Evolutionary conservation across 2,113 vertebrate genomes (phyloP), one percentile per base, ranked within the genome.

Genomic region (Coreoperca whiteheadi): DNA sequence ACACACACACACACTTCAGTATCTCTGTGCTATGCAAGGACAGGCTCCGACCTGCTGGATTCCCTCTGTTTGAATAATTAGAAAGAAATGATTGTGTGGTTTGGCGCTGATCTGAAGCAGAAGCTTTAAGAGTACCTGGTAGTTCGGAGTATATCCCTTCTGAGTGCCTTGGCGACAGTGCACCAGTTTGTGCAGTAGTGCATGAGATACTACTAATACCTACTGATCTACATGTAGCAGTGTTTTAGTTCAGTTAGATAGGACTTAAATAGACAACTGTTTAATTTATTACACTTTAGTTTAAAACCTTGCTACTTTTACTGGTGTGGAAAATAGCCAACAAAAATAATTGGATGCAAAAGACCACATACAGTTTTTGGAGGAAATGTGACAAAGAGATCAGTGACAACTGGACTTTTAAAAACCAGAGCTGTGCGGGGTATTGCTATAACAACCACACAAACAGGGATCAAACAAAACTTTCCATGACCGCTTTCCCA

Each of bases 11-110:
- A n/a, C n/a, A 51, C 76, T 56, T 73, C 59, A 77, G 63, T 53
- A 59, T 70, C 75, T 79, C 59, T 67, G 54, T 81, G 79, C 67
- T 77, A 51, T 72, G 66, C 76, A 39, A 74, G 71, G 74, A 90
- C 85, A 6, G 9, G 87, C 37, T 72, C 77, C 48, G 68, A 88
- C 87, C 77, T 75, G 84, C 54, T 18, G 30, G 61, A 66, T 63
- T 51, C 8, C 21, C 48, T 81, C 28, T 1, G 46, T 15, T 83
- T 59, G 59, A 87, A 81, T 73, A 73, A 76, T 39, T 48, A 50
- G 41, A 68, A 25, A 30, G 16, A 72, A 12, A 81, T 21, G 28
- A 60, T 79, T 60, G 14, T 43, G n/a, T 56, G 67, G 59, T 56
- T 69, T 46, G 64, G 78, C 72, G 76, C 30, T 23, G 15, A 57